Evolutionary conservation across 2,113 vertebrate species (phyloP).

Genomic region (Brienomyrus brachyistius): DNA sequence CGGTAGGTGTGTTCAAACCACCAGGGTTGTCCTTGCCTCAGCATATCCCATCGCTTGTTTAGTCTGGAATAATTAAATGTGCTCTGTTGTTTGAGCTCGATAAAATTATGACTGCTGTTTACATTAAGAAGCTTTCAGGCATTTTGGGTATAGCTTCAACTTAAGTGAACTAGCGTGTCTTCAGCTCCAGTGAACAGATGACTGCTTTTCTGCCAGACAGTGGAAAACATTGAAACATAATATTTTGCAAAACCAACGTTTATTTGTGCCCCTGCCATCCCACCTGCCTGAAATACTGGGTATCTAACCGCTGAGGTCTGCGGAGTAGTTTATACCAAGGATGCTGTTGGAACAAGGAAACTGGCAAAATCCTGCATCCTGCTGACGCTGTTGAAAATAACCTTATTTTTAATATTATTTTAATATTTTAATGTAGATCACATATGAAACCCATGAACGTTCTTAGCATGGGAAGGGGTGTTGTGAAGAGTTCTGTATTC

Average conservation of each 20-base stretch:
- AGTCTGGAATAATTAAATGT: constrained; percentile 48
- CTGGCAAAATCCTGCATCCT: not conserved
- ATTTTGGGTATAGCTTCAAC: constrained; percentile 55
- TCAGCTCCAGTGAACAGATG: constrained; percentile 10
- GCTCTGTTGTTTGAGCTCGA: constrained; percentile 64
- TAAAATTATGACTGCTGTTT: constrained; percentile 71
- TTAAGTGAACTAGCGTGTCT: constrained; percentile 8
- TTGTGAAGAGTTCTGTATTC: not conserved
- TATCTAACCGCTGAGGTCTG: not conserved
- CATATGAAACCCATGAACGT: not conserved
- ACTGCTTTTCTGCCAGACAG: constrained; percentile 17
- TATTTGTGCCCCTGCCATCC: constrained; percentile 21
- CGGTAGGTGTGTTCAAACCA: not conserved
- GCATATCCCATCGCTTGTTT: constrained; percentile 5
- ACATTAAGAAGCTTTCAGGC: constrained; percentile 55
- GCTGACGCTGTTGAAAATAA: not conserved
- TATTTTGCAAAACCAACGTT: constrained; percentile 12
- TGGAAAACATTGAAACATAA: constrained; percentile 21
- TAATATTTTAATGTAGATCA: not conserved
- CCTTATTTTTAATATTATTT: not conserved
- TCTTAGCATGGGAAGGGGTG: not conserved
- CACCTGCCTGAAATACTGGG: constrained; percentile 8
- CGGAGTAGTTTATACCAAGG: not conserved
- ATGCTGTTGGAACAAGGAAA: constrained; percentile 10
- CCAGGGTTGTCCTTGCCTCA: not conserved